Base-by-base conservation (phyloP, 2,888 invertebrate genomes). In the Choristoneura rosaceana region DNA sequence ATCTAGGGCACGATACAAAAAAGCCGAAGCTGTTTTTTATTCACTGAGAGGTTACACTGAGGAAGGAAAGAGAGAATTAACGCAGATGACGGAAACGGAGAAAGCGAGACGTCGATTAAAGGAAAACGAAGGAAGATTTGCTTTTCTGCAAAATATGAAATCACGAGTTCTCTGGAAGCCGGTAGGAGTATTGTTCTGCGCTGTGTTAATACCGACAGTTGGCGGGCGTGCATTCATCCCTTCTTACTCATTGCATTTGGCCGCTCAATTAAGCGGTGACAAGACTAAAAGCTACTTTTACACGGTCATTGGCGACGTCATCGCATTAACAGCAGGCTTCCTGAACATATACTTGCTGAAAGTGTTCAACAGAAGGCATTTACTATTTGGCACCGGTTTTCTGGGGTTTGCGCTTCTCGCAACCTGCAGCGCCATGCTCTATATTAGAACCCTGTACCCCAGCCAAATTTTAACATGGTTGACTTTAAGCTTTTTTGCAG, bases 111-210 rank as follows among this genome's bases (percentile, higher is more conserved):
- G 77, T 61, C 17, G 41, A 50, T 55, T 60, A 47, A 55, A 69
- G 8, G 50, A 58, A 14, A 34, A 67, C 1, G 25, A 8, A 43
- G 7, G 12, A 62, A 60, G 34, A 8, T 61, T 12, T 17, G 25
- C 38, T 41, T 15, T 52, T 41, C 52, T 45, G 9, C 58, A 14
- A 43, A 65, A 67, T 15, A 41, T 67, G 34, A 61, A 43, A 10
- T 74, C 73, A 4, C 61, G 47, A 17, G 74, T 69, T 4, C 60
- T 74, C 4, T 74, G 74, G 74, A 69, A 47, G 17, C 74, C 74
- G 12, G 60, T 74, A 7, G n/a, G 58, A 25, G 8, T 74, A 10
- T 14, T 74, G 34, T 50, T 43, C 14, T 74, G 62, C 43, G 69
- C 63, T 12, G 43, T 70, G 7, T 8, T 62, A 9, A 12, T 74